Percentiles rank a stretch among this genome's conserved stretches.
Evolutionary conservation across 2,113 vertebrate genomes (phyloP).

Genomic region (Phalacrocorax aristotelis): DNA sequence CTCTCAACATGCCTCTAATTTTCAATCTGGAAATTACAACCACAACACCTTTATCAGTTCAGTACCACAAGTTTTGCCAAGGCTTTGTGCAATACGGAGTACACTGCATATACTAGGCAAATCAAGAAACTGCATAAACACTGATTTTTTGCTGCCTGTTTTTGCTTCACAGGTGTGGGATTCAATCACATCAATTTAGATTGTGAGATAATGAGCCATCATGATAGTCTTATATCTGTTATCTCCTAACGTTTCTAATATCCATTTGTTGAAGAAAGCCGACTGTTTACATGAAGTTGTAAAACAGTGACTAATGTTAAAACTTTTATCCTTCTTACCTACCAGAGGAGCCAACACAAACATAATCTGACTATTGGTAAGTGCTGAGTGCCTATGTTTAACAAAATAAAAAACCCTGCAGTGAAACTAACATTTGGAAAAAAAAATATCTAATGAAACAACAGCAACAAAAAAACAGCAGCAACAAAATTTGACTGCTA

Average conservation of each 20-base stretch:
- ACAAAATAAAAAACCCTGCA: background rate
- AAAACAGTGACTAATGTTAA: background rate
- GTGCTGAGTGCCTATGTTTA: background rate
- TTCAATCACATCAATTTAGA: background rate
- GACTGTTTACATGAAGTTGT: background rate
- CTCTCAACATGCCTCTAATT: background rate
- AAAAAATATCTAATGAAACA: background rate
- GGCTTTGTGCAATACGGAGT: accelerated
- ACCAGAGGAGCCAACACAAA: background rate
- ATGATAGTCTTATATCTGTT: background rate
- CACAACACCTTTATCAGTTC: background rate
- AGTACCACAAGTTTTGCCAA: background rate
- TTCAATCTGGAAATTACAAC: background rate
- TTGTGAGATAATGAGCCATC: background rate
- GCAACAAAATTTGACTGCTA: background rate
- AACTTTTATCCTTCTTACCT: background rate
- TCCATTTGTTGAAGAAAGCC: background rate
- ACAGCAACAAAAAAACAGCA: background rate
- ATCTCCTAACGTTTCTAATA: background rate
- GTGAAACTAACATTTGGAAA: background rate
- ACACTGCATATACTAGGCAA: background rate
- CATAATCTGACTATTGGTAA: background rate
- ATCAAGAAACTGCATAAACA: background rate
- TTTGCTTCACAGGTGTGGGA: background rate
- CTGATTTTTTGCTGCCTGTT: background rate